phyloP scores from a whole-genome alignment of 2,888 invertebrate genomes.

The Rapana venosa region DNA sequence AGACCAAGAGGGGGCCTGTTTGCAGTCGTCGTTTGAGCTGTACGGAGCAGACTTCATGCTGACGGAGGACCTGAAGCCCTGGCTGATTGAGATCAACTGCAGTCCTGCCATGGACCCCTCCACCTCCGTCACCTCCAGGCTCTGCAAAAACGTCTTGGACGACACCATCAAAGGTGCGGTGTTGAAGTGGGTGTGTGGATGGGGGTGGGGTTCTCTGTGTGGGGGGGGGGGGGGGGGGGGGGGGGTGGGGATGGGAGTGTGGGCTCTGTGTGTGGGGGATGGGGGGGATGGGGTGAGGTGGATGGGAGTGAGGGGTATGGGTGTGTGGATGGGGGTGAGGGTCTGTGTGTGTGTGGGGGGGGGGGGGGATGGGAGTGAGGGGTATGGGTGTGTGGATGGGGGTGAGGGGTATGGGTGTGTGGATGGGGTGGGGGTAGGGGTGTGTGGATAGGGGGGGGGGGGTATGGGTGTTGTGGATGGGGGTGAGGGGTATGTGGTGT shows the following conservation, averaged over 20 bases:
- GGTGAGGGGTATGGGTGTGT: too few species aligned
- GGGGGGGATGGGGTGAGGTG: too few species aligned
- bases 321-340: too few species aligned
- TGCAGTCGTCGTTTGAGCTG: constrained; percentile 89
- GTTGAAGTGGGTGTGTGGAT: too few species aligned
- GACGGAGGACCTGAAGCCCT: constrained; percentile 87
- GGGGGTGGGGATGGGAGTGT: neutral
- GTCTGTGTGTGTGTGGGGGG: too few species aligned
- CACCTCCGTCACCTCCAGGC: constrained; percentile 89
- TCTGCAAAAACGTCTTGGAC: constrained; percentile 89
- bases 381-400: too few species aligned
- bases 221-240: neutral
- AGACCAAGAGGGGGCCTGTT: neutral
- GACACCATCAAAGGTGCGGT: constrained; percentile 90
- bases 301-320: too few species aligned
- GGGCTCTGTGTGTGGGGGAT: too few species aligned
- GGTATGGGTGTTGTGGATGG: too few species aligned
- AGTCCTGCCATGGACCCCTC: constrained; percentile 91
- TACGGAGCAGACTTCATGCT: constrained; percentile 96
- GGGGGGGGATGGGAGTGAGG: too few species aligned
- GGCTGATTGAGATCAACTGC: constrained; percentile 95
- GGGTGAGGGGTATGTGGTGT: too few species aligned
- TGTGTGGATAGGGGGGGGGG: neutral
- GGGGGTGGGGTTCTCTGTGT: neutral
- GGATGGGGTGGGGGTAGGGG: too few species aligned